These are phyloP conservation scores for Catocala nupta DNA, from an alignment of 2,888 invertebrate species.

Conservation along the genomic window DNA sequence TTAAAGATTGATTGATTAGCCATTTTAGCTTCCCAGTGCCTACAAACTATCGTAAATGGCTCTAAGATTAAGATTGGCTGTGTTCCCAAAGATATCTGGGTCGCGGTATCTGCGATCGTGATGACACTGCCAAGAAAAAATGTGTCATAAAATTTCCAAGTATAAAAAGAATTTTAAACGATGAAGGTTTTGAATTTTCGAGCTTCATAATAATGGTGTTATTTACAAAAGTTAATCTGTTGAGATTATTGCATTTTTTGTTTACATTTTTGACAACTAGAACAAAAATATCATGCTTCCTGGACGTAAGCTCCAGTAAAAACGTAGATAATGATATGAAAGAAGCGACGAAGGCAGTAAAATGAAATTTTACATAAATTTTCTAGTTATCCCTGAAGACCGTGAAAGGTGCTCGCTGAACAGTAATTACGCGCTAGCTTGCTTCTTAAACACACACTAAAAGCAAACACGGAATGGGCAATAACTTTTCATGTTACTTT, in stretches of 20 bases:
- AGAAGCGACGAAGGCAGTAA: neutral
- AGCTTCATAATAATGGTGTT: conserved; percentile 13
- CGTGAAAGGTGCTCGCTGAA: conserved; percentile 30
- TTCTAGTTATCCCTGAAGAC: conserved; percentile 29
- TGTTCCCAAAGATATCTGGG: conserved; percentile 50
- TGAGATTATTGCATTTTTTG: conserved; percentile 9
- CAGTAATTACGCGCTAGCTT: conserved; percentile 45
- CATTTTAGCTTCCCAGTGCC: conserved; percentile 55
- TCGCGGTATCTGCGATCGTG: conserved; percentile 30
- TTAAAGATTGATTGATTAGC: conserved; percentile 79
- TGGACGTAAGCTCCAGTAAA: neutral
- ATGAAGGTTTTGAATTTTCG: conserved; percentile 9
- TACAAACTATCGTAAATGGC: conserved; percentile 49
- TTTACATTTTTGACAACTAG: conserved; percentile 2
- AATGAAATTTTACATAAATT: conserved; percentile 22
- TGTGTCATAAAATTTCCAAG: conserved; percentile 33
- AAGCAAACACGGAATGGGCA: conserved; percentile 52
- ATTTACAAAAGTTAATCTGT: conserved; percentile 14
- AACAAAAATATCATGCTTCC: neutral
- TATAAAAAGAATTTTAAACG: conserved; percentile 29
- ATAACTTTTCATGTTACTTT: conserved; percentile 52
- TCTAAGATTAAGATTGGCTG: conserved; percentile 52
- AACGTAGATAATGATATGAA: neutral
- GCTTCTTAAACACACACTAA: conserved; percentile 60
- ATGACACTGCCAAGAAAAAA: conserved; percentile 51